phyloP scores from a whole-genome alignment of 2,888 invertebrate genomes.

The Dexiosoma caninum region DNA sequence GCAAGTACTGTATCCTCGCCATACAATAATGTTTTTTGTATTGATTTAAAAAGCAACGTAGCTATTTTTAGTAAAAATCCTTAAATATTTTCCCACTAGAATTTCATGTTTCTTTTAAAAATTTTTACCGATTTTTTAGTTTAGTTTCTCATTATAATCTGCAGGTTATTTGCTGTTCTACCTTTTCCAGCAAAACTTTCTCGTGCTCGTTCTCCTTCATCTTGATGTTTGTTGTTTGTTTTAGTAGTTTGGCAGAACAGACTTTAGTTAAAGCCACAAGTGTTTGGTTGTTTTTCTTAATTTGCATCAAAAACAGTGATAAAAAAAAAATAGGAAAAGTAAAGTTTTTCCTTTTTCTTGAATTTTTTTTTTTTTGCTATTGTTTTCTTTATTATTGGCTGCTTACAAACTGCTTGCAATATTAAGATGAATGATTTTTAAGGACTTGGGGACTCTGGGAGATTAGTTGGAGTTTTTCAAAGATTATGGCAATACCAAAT shows the following conservation, averaged over 20 bases:
- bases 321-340: too few relatives aligned
- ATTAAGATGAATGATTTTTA: constrained; percentile 40
- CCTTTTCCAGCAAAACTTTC: constrained; percentile 2
- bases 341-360: not conserved
- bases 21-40: not conserved
- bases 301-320: constrained; percentile 40
- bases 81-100: not conserved
- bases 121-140: not conserved
- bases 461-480: not conserved
- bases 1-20: not conserved
- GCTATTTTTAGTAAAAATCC: not conserved
- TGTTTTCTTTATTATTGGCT: constrained; percentile 33
- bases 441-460: not conserved
- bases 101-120: not conserved
- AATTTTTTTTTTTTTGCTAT: too few relatives aligned
- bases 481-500: constrained; percentile 1
- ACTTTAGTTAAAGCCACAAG: constrained; percentile 60
- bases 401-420: constrained; percentile 12
- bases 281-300: constrained; percentile 53
- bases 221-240: constrained; percentile 31
- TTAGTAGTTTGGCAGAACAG: constrained; percentile 41
- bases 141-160: not conserved
- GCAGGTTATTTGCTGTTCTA: constrained; percentile 8
- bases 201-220: not conserved
- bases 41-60: not conserved